A percentile compares a stretch with the other conserved stretches of the same genome.
Evolutionary conservation across 2,888 invertebrate species (phyloP).

Genomic region (Lysandra coridon): DNA sequence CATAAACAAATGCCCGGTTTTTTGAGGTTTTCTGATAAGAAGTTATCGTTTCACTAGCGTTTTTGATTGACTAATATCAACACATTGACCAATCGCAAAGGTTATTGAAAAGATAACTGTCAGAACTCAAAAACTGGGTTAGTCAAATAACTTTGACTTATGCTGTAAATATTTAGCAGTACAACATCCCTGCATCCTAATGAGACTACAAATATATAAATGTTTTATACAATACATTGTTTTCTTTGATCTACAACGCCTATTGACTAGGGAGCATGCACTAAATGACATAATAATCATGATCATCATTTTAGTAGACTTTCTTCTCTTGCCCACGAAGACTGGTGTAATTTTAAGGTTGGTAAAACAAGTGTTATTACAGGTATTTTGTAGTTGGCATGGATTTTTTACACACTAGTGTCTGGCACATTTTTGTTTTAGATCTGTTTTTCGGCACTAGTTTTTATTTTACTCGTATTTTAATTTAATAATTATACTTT

Average conservation of each 20-base stretch:
- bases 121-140: no score
- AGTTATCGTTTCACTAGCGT: no score
- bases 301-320: background rate
- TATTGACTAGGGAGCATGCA: background rate
- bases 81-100: background rate
- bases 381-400: background rate
- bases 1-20: no score
- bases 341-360: constrained; percentile 12
- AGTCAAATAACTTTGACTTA: background rate
- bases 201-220: constrained; percentile 13
- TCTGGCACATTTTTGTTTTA: background rate
- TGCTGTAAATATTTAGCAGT: constrained; percentile 5
- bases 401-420: background rate
- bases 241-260: constrained; percentile 20
- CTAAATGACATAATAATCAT: background rate
- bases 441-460: background rate
- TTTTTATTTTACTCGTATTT: background rate
- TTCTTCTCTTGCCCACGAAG: background rate
- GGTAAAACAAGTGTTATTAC: background rate
- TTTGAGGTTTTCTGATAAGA: no score
- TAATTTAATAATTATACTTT: background rate
- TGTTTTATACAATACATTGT: constrained; percentile 21
- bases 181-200: background rate
- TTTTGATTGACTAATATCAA: no score
- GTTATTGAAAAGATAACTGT: background rate